phyloP scores from a whole-genome alignment of 2,888 invertebrate species.

The Synanthedon myopaeformis region DNA sequence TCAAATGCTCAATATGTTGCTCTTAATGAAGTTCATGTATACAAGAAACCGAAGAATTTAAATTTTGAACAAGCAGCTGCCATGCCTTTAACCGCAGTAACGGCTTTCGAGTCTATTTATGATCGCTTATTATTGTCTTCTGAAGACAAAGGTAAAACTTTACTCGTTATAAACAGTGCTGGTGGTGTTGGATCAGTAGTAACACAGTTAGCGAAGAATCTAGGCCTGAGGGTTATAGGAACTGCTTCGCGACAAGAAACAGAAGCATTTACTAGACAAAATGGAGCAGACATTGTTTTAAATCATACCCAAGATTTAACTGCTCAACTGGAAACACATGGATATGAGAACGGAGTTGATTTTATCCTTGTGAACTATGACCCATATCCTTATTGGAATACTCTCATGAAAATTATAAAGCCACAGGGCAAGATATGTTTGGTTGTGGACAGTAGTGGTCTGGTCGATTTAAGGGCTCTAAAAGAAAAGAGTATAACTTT shows the following conservation, averaged over 20 bases:
- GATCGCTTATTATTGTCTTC: constrained; percentile 44
- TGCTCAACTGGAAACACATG: constrained; percentile 37
- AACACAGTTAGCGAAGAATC: constrained; percentile 41
- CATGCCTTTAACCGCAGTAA: constrained; percentile 46
- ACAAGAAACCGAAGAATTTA: constrained; percentile 41
- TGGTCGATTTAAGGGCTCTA: constrained; percentile 35
- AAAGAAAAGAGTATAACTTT: constrained; percentile 55
- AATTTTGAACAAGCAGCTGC: constrained; percentile 56
- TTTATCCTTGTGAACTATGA: constrained; percentile 52
- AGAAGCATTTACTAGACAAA: constrained; percentile 26
- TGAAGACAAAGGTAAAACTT: constrained; percentile 43
- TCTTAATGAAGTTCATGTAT: constrained; percentile 39
- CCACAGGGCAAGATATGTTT: constrained; percentile 54
- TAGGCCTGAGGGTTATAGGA: constrained; percentile 50
- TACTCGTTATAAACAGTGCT: constrained; percentile 52
- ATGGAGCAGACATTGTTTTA: constrained; percentile 43
- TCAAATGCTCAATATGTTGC: constrained; percentile 51
- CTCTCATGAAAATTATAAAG: constrained; percentile 41
- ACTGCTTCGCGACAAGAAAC: constrained; percentile 51
- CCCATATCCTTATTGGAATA: constrained; percentile 54
- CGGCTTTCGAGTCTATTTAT: constrained; percentile 45
- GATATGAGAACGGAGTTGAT: constrained; percentile 43
- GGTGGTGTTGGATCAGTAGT: constrained; percentile 58
- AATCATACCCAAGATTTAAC: constrained; percentile 42
- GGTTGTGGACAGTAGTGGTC: constrained; percentile 45